A percentile compares a stretch with the other conserved stretches of the same genome.
phyloP scores from a whole-genome alignment of 2,797 vertebrate species.

The Tenualosa ilisha region DNA sequence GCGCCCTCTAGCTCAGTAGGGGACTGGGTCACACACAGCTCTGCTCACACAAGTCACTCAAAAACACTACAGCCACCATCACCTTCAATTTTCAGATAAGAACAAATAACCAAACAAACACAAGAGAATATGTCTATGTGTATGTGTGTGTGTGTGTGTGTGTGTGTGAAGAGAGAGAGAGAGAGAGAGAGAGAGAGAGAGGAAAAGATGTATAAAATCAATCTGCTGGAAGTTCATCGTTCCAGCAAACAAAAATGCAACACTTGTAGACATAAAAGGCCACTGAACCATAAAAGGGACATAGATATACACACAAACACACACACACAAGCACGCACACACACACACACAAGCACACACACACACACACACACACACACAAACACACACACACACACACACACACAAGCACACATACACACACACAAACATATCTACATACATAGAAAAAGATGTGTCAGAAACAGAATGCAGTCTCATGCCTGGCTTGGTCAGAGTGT shows the following conservation, averaged over 20 bases:
- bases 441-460: constrained; percentile 63
- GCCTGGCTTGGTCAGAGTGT: constrained; percentile 62
- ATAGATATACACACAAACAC: not conserved
- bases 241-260: constrained; percentile 62
- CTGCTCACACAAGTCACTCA: too few relatives aligned
- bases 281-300: not conserved
- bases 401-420: not conserved
- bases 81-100: not conserved
- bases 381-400: not conserved
- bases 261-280: constrained; percentile 53
- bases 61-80: not conserved
- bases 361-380: not conserved
- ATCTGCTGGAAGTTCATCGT: constrained; percentile 57
- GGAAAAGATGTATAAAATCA: constrained; percentile 55
- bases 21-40: too few relatives aligned
- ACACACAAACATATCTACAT: constrained; percentile 45
- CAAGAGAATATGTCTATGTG: constrained; percentile 48
- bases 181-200: constrained; percentile 20
- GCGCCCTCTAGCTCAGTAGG: too few relatives aligned
- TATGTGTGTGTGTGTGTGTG: too few relatives aligned
- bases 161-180: not conserved
- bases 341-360: too few relatives aligned
- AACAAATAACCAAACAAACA: constrained; percentile 54
- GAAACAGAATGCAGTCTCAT: constrained; percentile 60
- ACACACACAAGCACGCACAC: not conserved